Percentiles rank a stretch among this genome's conserved stretches.
These are phyloP conservation scores for Gila orcuttii DNA, from an alignment of 2,113 vertebrate species.

Conservation along the genomic window DNA sequence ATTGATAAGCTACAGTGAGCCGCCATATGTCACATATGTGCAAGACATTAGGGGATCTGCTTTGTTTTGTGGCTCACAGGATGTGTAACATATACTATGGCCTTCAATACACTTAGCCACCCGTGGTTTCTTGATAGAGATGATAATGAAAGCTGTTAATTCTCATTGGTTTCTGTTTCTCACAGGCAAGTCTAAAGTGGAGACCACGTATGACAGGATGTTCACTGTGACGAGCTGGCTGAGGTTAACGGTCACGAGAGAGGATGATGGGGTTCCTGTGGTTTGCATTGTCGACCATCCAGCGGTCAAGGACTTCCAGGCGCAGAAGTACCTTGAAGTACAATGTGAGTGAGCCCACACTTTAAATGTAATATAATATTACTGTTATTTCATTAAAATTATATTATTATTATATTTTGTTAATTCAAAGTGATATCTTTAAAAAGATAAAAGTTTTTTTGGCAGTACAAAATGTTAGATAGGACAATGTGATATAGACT, in stretches of 20 bases:
- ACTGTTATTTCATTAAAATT: too few species aligned
- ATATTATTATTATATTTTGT: not conserved
- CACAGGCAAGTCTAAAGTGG: constrained; percentile 86
- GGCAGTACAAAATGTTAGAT: too few species aligned
- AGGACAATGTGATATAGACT: too few species aligned
- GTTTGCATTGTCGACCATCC: constrained; percentile 94
- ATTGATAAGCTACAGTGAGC: constrained; percentile 35
- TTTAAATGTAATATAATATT: not conserved
- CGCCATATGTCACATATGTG: constrained; percentile 31
- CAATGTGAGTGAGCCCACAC: constrained; percentile 84
- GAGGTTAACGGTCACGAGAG: constrained; percentile 84
- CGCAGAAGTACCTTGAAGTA: constrained; percentile 94
- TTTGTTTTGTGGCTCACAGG: not conserved
- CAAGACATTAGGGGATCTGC: constrained; percentile 1
- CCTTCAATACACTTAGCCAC: constrained; percentile 19
- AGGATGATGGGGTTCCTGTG: constrained; percentile 90
- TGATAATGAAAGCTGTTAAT: not conserved
- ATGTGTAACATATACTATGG: not conserved
- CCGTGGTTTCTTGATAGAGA: not conserved
- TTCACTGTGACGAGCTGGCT: constrained; percentile 93
- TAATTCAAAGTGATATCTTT: not conserved
- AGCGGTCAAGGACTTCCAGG: constrained; percentile 92
- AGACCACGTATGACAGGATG: constrained; percentile 88
- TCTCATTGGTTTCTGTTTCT: not conserved
- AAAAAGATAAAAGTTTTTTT: not conserved